A percentile compares a stretch with the other conserved stretches of the same genome.
Evolutionary conservation across 2,888 invertebrate genomes (phyloP).

Genomic region (Stenichneumon culpator): DNA sequence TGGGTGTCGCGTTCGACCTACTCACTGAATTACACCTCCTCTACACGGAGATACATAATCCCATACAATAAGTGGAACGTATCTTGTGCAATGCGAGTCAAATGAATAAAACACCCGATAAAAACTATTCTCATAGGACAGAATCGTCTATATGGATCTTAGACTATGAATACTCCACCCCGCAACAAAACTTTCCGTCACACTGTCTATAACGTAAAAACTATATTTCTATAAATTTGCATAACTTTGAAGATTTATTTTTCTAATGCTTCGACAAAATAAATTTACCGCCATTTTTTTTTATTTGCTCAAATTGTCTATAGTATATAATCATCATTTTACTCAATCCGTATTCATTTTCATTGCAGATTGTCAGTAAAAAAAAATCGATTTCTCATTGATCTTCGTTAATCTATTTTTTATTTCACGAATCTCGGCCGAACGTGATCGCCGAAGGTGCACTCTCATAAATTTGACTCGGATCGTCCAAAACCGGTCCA

Average conservation of each 20-base stretch:
- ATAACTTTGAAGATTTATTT: no score
- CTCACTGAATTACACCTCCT: constrained; percentile 11
- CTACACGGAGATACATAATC: constrained; percentile 13
- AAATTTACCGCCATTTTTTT: no score
- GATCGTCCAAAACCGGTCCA: neutral
- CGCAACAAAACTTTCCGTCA: neutral
- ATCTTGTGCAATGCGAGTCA: neutral
- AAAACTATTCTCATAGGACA: neutral
- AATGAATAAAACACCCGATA: neutral
- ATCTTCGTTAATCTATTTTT: neutral
- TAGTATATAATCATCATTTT: no score
- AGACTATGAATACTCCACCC: neutral
- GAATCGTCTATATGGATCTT: constrained; percentile 13
- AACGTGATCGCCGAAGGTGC: neutral
- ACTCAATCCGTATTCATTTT: neutral
- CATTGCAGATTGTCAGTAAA: neutral
- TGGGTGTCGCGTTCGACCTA: constrained; percentile 55
- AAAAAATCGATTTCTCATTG: neutral
- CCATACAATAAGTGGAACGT: constrained; percentile 24
- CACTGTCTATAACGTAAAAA: no score
- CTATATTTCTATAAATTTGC: neutral
- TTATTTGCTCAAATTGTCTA: no score
- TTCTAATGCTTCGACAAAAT: no score
- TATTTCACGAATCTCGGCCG: neutral
- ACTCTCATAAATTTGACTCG: neutral